A percentile compares a stretch with the other conserved stretches of the same genome.
These are phyloP conservation scores for Laupala kohalensis DNA, from an alignment of 1,140 invertebrate genomes.

Conservation along the genomic window DNA sequence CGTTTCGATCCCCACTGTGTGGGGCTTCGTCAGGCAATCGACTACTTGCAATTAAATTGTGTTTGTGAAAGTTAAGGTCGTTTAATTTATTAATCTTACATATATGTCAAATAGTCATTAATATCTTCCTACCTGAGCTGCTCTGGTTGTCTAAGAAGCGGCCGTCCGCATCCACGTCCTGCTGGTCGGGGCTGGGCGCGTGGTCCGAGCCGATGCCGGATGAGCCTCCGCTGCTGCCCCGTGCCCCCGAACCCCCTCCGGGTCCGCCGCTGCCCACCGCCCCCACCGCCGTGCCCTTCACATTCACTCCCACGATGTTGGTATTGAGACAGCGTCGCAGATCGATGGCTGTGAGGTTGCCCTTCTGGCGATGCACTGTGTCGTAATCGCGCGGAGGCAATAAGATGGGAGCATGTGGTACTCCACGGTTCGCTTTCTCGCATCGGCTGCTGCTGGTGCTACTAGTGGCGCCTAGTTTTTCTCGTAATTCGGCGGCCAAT, in stretches of 20 bases:
- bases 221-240: conserved; percentile 29
- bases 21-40: too few species aligned
- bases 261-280: background rate
- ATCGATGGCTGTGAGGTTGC: conserved; percentile 70
- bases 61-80: too few species aligned
- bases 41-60: too few species aligned
- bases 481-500: conserved; percentile 77
- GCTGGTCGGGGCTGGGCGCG: conserved; percentile 49
- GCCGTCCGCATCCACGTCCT: conserved; percentile 13
- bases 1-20: too few species aligned
- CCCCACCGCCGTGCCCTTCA: conserved; percentile 7
- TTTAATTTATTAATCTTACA: too few species aligned
- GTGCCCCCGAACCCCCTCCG: conserved; percentile 9
- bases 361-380: conserved; percentile 68
- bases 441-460: background rate
- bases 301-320: conserved; percentile 45
- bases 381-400: conserved; percentile 89
- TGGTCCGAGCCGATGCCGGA: conserved; percentile 79
- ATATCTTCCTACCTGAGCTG: conserved; percentile 14
- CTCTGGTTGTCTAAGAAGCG: conserved; percentile 23
- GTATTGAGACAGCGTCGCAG: conserved; percentile 54
- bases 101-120: too few species aligned
- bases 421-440: background rate
- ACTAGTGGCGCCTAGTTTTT: conserved; percentile 48
- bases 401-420: conserved; percentile 35